phyloP scores from a whole-genome alignment of 1,140 invertebrate species.

The Lysiphlebus fabarum region DNA sequence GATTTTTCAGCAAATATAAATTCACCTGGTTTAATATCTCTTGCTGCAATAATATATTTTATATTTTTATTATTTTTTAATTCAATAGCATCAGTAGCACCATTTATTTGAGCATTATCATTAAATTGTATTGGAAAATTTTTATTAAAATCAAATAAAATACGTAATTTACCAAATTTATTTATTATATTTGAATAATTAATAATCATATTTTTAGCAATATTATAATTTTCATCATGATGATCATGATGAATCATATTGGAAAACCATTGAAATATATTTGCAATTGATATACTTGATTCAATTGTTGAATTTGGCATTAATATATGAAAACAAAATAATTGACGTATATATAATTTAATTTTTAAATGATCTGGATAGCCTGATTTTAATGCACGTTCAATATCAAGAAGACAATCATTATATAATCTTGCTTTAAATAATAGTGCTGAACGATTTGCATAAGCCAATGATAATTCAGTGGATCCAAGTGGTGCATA shows the following conservation, averaged over 20 bases:
- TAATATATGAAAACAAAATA: not conserved
- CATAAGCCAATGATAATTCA: constrained; percentile 18
- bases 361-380: constrained; percentile 14
- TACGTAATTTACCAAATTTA: not conserved
- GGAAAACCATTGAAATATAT: not conserved
- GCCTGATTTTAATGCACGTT: constrained; percentile 1
- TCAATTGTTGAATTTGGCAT: too few relatives aligned
- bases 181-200: not conserved
- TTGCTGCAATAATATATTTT: constrained; percentile 61
- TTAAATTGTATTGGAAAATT: not conserved
- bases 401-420: constrained; percentile 19
- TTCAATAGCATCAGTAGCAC: constrained; percentile 5
- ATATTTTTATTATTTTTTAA: constrained; percentile 53
- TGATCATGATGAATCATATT: too few relatives aligned
- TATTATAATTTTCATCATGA: too few relatives aligned
- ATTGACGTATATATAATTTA: constrained; percentile 9
- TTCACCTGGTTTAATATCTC: constrained; percentile 67
- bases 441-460: constrained; percentile 16
- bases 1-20: constrained; percentile 73
- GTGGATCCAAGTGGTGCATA: constrained; percentile 6
- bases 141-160: constrained; percentile 1
- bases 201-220: too few relatives aligned
- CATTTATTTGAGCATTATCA: constrained; percentile 8
- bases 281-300: not conserved
- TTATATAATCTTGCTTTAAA: constrained; percentile 10